These are phyloP conservation scores for Tupaia chinensis DNA, from an alignment of 2,113 vertebrate genomes.

Conservation along the genomic window DNA sequence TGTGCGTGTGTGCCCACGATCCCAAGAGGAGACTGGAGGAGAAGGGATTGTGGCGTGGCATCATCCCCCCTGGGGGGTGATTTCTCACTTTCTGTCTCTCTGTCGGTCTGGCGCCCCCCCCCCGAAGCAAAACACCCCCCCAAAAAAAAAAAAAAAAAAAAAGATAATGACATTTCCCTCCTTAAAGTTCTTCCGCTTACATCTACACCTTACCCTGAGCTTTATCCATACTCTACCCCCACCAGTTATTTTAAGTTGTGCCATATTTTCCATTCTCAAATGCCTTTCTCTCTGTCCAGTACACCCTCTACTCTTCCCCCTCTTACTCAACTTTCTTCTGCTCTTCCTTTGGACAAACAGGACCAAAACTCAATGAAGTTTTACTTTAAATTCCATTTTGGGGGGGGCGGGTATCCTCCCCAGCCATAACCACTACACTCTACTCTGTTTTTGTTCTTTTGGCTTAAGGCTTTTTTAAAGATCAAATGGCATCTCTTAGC, in stretches of 20 bases:
- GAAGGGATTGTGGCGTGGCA: too few species aligned
- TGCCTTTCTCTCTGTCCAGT: not conserved
- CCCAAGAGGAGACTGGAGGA: too few species aligned
- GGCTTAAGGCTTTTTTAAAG: not conserved
- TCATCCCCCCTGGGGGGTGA: too few species aligned
- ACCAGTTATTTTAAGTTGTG: not conserved
- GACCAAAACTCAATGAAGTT: not conserved
- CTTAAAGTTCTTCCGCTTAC: not conserved
- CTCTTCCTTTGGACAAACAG: not conserved
- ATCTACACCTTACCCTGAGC: not conserved
- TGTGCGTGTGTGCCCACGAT: too few species aligned
- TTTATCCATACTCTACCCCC: not conserved
- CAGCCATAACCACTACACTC: not conserved
- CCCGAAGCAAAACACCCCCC: too few species aligned
- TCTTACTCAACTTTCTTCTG: not conserved
- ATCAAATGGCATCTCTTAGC: not conserved
- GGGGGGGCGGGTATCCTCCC: not conserved
- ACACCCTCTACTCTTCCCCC: not conserved
- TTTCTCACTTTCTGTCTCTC: too few species aligned
- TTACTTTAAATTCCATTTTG: not conserved
- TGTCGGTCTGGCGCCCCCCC: too few species aligned
- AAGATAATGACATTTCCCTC: not conserved
- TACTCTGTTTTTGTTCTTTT: not conserved
- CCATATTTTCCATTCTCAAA: not conserved
- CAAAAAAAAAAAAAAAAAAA: too few species aligned